phyloP scores from a whole-genome alignment of 2,113 vertebrate genomes.

The Pelobates fuscus region DNA sequence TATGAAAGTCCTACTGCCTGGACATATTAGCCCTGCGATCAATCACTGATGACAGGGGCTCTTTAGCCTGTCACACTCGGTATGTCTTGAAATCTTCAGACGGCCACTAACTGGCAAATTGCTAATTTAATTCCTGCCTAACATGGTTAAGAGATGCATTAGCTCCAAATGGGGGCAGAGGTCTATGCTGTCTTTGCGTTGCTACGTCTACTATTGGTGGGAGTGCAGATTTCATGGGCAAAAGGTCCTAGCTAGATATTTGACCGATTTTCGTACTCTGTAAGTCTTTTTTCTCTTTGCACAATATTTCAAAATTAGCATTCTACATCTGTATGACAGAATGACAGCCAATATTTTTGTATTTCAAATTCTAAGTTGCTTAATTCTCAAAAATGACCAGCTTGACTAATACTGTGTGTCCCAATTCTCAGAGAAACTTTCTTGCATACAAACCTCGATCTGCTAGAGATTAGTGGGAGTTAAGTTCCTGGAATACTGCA shows the following conservation, averaged over 20 bases:
- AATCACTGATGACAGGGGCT: constrained; percentile 74
- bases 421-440: too few species aligned
- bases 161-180: constrained; percentile 48
- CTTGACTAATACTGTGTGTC: too few species aligned
- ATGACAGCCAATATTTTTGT: too few species aligned
- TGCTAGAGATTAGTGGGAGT: too few species aligned
- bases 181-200: constrained; percentile 30
- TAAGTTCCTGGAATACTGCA: too few species aligned
- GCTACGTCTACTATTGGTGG: constrained; percentile 31
- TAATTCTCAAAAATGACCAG: too few species aligned
- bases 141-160: constrained; percentile 73
- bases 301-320: not conserved
- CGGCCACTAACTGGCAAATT: constrained; percentile 83
- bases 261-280: constrained; percentile 7
- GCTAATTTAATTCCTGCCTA: constrained; percentile 84
- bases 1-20: constrained; percentile 80
- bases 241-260: constrained; percentile 23
- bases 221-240: constrained; percentile 32
- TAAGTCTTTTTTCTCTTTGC: not conserved
- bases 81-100: constrained; percentile 78
- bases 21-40: constrained; percentile 79
- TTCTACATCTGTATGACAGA: too few species aligned
- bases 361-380: too few species aligned
- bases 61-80: constrained; percentile 80
- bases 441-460: too few species aligned